Base-by-base conservation (phyloP, 2,113 vertebrate genomes). In the Xyliphius kryptos region DNA sequence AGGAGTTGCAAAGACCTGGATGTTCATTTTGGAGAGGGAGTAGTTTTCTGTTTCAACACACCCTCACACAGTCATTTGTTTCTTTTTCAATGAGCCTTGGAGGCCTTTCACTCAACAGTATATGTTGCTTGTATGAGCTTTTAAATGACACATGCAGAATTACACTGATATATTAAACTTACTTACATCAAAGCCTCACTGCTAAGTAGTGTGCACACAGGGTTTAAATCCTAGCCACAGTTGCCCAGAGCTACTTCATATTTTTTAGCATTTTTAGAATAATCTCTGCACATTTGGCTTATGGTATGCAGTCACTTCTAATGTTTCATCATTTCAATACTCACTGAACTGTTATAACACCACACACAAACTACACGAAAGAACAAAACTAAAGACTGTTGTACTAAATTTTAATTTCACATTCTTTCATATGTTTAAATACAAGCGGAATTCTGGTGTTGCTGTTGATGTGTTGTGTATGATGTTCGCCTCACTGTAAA, bases 71-170 rank as follows among this genome's bases (percentile, higher is more conserved):
- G 41, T n/a, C 56, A 56, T 68, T 65, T 65, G 63, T 52, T 48
- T 65, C 38, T 47, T 65, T 66, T 55, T 68, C 44, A 63, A 72
- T 60, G 44, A 53, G 65, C 50, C 56, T 72, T 68, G 55, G 67
- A 68, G 66, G 41, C 54, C 64, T 55, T 43, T 66, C 63, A 57
- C 61, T 65, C 58, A 61, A 41, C 55, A 50, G 53, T 13, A 19
- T 21, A 21, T 63, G 48, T 72, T 61, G 40, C 49, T 49, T 12
- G 50, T 56, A 51, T 21, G 48, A 46, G 48, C 47, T 44, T 13
- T 49, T 69, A 52, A 63, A 72, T 38, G 65, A 55, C n/a, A 15
- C 65, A 20, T 64, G 56, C 20, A 55, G 51, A 68, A 72, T 52
- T 68, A 51, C 53, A 56, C 36, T 20, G 56, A 51, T 56, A 11